Evolutionary conservation across 2,797 vertebrate genomes (phyloP).

Genomic region (Danio tinwini): DNA sequence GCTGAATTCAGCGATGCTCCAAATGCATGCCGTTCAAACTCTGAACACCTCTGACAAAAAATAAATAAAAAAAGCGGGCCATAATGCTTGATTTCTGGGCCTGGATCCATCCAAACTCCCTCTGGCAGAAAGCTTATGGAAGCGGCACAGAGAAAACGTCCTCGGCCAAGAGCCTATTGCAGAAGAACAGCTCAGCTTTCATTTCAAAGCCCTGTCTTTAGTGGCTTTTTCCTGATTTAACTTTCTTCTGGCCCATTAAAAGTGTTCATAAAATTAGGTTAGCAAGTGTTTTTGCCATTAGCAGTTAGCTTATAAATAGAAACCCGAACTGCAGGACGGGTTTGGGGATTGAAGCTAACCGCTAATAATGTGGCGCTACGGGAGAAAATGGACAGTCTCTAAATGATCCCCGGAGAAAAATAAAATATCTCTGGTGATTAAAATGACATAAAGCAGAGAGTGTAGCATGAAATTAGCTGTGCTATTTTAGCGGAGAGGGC

Average conservation of each 20-base stretch:
- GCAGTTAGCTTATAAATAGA: slow-evolving; percentile 54
- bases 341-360: slow-evolving; percentile 46
- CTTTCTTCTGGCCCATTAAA: slow-evolving; percentile 49
- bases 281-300: slow-evolving; percentile 58
- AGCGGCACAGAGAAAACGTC: slow-evolving; percentile 46
- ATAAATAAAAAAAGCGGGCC: slow-evolving; percentile 24
- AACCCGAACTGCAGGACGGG: slow-evolving; percentile 23
- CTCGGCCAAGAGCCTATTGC: slow-evolving; percentile 63
- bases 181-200: slow-evolving; percentile 53
- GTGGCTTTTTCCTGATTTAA: slow-evolving; percentile 50
- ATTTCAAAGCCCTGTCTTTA: slow-evolving; percentile 54
- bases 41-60: slow-evolving; percentile 73
- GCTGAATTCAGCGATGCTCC: slow-evolving; percentile 74
- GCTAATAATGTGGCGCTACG: slow-evolving; percentile 46
- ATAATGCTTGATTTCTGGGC: slow-evolving; percentile 62
- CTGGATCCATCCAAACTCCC: slow-evolving; percentile 62
- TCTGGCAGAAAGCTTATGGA: slow-evolving; percentile 46
- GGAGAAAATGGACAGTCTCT: slow-evolving; percentile 31
- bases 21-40: slow-evolving; percentile 76
- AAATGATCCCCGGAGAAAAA: slow-evolving; percentile 40
- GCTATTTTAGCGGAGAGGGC: slow-evolving; percentile 23
- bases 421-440: slow-evolving; percentile 44
- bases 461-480: slow-evolving; percentile 37
- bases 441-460: slow-evolving; percentile 51
- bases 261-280: slow-evolving; percentile 51